Percentiles rank a stretch among this genome's conserved stretches.
Conservation (phyloP, 2,113 vertebrate genomes). For the Fregetta grallaria region DNA sequence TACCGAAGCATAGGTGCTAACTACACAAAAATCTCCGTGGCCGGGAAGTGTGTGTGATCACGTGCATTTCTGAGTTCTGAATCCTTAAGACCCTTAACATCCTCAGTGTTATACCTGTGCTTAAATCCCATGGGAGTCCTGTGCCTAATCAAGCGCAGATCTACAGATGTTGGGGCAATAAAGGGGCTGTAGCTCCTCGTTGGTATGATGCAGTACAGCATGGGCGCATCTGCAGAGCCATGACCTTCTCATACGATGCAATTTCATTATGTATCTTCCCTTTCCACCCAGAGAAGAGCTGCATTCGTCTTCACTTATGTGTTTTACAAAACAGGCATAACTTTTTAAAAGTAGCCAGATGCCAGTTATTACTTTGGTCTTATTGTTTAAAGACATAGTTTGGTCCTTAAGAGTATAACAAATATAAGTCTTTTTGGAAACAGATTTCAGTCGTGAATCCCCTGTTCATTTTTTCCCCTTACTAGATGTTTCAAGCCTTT, state of each 20-base stretch:
- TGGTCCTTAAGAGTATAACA: not conserved
- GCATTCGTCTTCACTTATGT: not conserved
- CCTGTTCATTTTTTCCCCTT: not conserved
- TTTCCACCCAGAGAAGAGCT: not conserved
- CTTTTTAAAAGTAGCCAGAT: not conserved
- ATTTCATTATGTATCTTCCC: not conserved
- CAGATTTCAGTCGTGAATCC: not conserved
- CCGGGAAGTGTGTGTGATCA: not conserved
- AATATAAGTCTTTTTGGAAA: not conserved
- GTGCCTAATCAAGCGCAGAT: not conserved
- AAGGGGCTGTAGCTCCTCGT: not conserved
- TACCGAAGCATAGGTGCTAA: not conserved
- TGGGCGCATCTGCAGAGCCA: not conserved
- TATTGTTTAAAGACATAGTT: not conserved
- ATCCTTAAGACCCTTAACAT: not conserved
- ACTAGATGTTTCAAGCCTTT: not conserved
- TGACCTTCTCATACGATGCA: accelerated
- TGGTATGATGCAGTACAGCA: not conserved
- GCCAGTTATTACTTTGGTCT: not conserved
- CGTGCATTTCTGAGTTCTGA: not conserved
- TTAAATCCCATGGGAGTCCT: not conserved
- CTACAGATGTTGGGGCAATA: not conserved
- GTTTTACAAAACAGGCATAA: not conserved
- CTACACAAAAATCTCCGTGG: not conserved
- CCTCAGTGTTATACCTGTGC: not conserved